Percentiles rank a stretch among this genome's conserved stretches.
Conservation (phyloP, 1,140 invertebrate genomes). For the Pectinophora gossypiella region DNA sequence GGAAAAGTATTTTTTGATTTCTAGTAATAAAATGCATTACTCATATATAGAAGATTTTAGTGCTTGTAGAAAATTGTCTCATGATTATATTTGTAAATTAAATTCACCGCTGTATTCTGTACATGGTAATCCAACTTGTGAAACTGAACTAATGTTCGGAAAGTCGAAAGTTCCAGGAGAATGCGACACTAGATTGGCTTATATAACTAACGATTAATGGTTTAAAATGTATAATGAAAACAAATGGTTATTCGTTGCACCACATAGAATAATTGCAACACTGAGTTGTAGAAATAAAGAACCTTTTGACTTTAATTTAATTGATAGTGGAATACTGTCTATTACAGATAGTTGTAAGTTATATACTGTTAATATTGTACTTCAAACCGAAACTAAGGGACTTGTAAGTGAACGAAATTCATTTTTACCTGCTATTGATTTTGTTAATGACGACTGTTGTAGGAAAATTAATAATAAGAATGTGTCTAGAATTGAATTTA, state of each 20-base stretch:
- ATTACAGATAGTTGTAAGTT: neutral
- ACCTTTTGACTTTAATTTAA: slow-evolving; percentile 15
- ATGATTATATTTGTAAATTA: slow-evolving; percentile 2
- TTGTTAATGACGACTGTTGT: slow-evolving; percentile 11
- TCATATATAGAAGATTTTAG: neutral
- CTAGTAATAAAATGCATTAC: slow-evolving; percentile 8
- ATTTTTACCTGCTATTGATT: slow-evolving; percentile 5
- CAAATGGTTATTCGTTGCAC: slow-evolving; percentile 7
- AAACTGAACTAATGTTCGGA: slow-evolving; percentile 3
- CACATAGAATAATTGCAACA: slow-evolving; percentile 9
- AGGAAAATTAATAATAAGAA: slow-evolving; percentile 12
- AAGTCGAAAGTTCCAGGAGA: neutral
- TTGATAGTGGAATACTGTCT: neutral
- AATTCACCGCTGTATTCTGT: neutral
- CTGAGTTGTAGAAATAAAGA: slow-evolving; percentile 15
- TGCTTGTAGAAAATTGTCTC: neutral
- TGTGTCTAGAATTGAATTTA: slow-evolving; percentile 10
- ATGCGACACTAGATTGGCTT: neutral
- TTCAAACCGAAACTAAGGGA: slow-evolving; percentile 4
- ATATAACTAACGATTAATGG: slow-evolving; percentile 8
- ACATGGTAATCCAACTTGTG: slow-evolving; percentile 5
- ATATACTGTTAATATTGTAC: neutral
- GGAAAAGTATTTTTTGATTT: slow-evolving; percentile 11
- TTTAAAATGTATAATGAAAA: slow-evolving; percentile 7
- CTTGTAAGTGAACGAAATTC: neutral